Evolutionary conservation across 2,113 vertebrate genomes (phyloP).

Genomic region (Zosterops japonicus): DNA sequence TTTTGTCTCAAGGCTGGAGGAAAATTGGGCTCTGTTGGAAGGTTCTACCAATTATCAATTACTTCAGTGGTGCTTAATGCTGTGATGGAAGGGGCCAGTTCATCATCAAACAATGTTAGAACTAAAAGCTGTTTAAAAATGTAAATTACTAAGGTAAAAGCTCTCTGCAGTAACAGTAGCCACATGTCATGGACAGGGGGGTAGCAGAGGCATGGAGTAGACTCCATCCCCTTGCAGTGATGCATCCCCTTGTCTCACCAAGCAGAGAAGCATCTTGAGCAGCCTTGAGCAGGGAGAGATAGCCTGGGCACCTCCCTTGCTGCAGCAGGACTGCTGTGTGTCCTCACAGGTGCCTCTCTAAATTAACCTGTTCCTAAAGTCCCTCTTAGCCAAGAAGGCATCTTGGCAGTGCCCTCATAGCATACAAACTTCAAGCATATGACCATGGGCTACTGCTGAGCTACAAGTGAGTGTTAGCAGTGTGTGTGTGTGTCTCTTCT

Average conservation of each 20-base stretch:
- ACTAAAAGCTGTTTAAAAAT: background rate
- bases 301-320: background rate
- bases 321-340: background rate
- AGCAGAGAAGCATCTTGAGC: background rate
- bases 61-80: background rate
- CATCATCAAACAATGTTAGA: background rate
- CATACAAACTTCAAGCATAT: fast-evolving
- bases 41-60: background rate
- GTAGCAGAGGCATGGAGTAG: background rate
- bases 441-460: background rate
- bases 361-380: background rate
- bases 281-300: background rate
- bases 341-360: background rate
- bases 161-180: background rate
- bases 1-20: background rate
- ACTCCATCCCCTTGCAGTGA: background rate
- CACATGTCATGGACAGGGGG: background rate
- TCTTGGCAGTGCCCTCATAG: background rate
- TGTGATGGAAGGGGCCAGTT: background rate
- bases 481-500: fast-evolving
- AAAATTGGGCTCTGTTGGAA: background rate
- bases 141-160: background rate
- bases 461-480: no score
- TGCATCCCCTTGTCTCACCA: background rate
- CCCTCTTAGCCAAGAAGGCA: background rate